Base-by-base conservation (phyloP, 2,888 invertebrate species). In the Oscheius sp. region DNA sequence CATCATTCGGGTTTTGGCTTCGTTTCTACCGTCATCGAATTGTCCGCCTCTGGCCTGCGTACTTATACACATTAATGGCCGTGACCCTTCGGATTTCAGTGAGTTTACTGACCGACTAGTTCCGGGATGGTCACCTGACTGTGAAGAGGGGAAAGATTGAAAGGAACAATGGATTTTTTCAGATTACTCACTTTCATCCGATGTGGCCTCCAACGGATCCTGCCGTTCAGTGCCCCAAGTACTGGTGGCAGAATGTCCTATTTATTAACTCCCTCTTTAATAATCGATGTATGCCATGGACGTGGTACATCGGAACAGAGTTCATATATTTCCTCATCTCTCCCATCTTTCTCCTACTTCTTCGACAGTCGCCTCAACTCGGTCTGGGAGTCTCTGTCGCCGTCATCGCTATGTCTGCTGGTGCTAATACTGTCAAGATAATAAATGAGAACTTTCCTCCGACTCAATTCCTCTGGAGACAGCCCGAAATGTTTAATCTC, bases 161-260 rank as follows among this genome's bases (percentile, higher is more conserved):
- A n/a, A 22, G 17, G 4, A 22, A 22, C 6, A 47, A 22, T 6
- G 4, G 24, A 9, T 64, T 50, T 3, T 17, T 61, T 33, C 50
- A 69, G 59, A 67, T 84, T 36, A 85, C 83, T 22, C 84, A 84
- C 67, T 84, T 79, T 71, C 85, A 83, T 69, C 82, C 82, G 36
- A 84, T 85, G 82, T 84, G 83, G 84, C 85, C 85, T 3, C 82
- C 82, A 64, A 82, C 83, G 44, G 85, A 85, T 70, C 85, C 85
- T 12, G 82, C 80, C 22, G 77, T 84, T 36, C 85, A 85, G 65
- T 85, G 85, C 67, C 83, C 82, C 38, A 78, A 76, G 54, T 78
- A 82, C 59, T 85, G 85, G 85, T 81, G 75, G 74, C 72, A 80
- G 66, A 81, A 81, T 44, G 75, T 78, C 8, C 63, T 81, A 26